A percentile compares a stretch with the other conserved stretches of the same genome.
These are phyloP conservation scores for Mus pahari DNA, from an alignment of 2,113 vertebrate species.

Conservation along the genomic window DNA sequence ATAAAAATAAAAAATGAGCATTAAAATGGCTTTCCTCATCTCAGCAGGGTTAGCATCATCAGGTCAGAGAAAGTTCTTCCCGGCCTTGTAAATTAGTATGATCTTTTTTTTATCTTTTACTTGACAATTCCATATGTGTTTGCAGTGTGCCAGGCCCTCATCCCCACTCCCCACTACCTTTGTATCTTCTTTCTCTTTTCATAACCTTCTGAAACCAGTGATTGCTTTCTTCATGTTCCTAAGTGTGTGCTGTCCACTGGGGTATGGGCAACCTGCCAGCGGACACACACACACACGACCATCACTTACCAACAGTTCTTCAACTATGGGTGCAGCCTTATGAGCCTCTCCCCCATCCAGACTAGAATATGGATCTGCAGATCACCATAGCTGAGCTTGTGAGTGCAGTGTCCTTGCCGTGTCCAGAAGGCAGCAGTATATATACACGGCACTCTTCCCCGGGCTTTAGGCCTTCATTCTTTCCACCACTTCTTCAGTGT, in stretches of 20 bases:
- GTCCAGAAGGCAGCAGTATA: neutral
- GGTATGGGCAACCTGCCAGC: neutral
- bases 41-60: conserved; percentile 16
- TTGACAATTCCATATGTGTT: neutral
- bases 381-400: neutral
- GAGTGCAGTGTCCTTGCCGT: neutral
- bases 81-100: conserved; percentile 3
- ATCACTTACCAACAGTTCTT: neutral
- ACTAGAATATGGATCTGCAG: no score
- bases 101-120: neutral
- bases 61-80: conserved; percentile 13
- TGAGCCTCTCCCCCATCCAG: neutral
- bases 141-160: neutral
- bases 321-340: neutral
- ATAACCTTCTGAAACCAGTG: neutral
- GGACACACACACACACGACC: neutral
- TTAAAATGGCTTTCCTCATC: conserved; percentile 3
- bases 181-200: neutral
- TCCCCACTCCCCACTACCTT: neutral
- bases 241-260: neutral
- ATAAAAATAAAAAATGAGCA: neutral
- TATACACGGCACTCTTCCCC: neutral
- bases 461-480: neutral
- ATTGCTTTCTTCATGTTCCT: neutral
- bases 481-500: neutral